Percentiles rank a stretch among this genome's conserved stretches.
These are phyloP conservation scores for Nesoenas mayeri DNA, from an alignment of 2,113 vertebrate genomes.

Conservation along the genomic window DNA sequence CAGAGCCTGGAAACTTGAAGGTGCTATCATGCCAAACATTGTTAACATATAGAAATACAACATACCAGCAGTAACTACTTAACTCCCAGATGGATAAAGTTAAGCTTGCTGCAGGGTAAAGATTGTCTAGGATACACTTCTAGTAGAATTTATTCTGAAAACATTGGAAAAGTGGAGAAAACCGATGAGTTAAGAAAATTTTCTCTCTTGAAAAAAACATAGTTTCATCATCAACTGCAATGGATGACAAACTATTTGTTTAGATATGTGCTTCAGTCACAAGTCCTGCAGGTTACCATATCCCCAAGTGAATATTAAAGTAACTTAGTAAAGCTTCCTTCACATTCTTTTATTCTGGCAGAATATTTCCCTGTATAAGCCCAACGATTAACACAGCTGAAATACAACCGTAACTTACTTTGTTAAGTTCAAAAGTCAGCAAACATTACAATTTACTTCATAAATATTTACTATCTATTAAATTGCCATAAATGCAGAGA, in stretches of 20 bases:
- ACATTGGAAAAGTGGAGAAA: neutral
- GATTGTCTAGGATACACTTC: neutral
- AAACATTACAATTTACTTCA: neutral
- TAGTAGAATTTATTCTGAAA: neutral
- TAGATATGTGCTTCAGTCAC: accelerated
- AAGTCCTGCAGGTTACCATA: neutral
- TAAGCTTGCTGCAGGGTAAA: neutral
- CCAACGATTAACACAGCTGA: neutral
- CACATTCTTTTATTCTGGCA: neutral
- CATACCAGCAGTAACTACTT: neutral
- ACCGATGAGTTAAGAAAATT: neutral
- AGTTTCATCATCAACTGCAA: neutral
- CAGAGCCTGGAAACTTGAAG: neutral
- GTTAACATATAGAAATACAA: neutral
- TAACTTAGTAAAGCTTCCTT: neutral
- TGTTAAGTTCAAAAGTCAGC: neutral
- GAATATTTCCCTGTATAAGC: neutral
- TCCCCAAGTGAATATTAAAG: neutral
- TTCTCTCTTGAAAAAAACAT: neutral
- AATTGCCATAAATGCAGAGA: neutral
- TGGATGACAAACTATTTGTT: neutral
- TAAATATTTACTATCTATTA: neutral
- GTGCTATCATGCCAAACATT: neutral
- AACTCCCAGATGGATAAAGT: neutral
- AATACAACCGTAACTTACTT: neutral